A percentile compares a stretch with the other conserved stretches of the same genome.
Evolutionary conservation across 2,888 invertebrate species (phyloP).

Genomic region (Orthosia gracilis): DNA sequence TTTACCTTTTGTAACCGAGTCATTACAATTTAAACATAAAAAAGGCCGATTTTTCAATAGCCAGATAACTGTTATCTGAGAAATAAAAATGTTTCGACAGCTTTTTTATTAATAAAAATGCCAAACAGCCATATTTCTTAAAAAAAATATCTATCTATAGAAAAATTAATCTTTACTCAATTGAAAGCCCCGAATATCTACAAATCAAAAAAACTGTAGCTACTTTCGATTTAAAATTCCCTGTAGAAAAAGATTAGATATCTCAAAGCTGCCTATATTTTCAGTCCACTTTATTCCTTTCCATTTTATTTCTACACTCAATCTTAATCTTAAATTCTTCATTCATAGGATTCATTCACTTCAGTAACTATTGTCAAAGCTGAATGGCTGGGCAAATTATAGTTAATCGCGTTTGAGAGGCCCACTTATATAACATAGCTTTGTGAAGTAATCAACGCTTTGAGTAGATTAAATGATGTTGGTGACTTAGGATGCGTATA

Average conservation of each 20-base stretch:
- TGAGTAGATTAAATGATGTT: constrained; percentile 30
- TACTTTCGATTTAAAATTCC: background rate
- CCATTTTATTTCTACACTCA: constrained; percentile 34
- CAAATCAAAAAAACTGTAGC: background rate
- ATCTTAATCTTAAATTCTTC: constrained; percentile 43
- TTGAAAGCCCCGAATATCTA: background rate
- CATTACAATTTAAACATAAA: background rate
- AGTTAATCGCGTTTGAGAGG: constrained; percentile 55
- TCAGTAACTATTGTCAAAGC: constrained; percentile 59
- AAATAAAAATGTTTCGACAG: too few species aligned
- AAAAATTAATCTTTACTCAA: background rate
- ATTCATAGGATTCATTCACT: constrained; percentile 54
- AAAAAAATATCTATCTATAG: too few species aligned
- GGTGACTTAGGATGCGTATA: background rate
- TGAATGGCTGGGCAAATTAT: constrained; percentile 60
- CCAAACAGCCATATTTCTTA: too few species aligned
- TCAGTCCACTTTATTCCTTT: constrained; percentile 1
- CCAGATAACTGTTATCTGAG: too few species aligned
- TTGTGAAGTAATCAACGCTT: constrained; percentile 55
- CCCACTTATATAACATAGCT: constrained; percentile 53
- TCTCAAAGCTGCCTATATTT: constrained; percentile 1
- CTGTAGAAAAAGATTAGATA: background rate
- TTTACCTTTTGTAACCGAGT: too few species aligned
- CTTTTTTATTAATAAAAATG: too few species aligned
- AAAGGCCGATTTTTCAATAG: too few species aligned